A percentile compares a stretch with the other conserved stretches of the same genome.
Conservation (phyloP, 2,888 invertebrate species). For the Amblyjoppa proteus region DNA sequence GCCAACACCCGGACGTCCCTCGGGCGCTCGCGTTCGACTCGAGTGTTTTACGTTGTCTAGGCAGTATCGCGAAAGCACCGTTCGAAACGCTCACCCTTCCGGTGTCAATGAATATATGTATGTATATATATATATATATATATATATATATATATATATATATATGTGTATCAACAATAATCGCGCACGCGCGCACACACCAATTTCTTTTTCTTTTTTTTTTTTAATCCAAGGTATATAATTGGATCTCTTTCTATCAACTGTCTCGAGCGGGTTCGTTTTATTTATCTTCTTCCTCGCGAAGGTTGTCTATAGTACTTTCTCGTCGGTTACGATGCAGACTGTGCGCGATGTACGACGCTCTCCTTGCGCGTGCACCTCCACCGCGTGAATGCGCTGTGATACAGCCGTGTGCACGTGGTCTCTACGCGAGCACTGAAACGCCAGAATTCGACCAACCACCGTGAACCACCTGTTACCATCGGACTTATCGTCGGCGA, state of each 20-base stretch:
- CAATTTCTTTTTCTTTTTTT: background rate
- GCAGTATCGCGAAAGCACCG: slow-evolving; percentile 16
- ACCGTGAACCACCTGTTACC: slow-evolving; percentile 84
- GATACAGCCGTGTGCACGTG: slow-evolving; percentile 72
- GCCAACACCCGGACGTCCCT: slow-evolving; percentile 72
- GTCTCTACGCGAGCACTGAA: slow-evolving; percentile 69
- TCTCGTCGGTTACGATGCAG: background rate
- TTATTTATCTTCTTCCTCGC: background rate
- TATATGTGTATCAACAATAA: slow-evolving; percentile 22
- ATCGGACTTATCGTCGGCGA: slow-evolving; percentile 73
- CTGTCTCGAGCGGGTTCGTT: background rate
- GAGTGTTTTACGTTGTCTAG: slow-evolving; percentile 20
- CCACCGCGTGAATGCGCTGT: slow-evolving; percentile 74
- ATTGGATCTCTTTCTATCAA: background rate
- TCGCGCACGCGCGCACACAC: slow-evolving; percentile 29
- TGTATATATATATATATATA: slow-evolving; percentile 16
- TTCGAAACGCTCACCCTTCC: slow-evolving; percentile 26
- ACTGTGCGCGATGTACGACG: background rate
- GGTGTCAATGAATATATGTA: background rate
- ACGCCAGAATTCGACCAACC: slow-evolving; percentile 80
- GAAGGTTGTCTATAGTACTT: background rate
- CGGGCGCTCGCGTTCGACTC: slow-evolving; percentile 12
- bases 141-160: background rate
- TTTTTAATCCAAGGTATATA: background rate
- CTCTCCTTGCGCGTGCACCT: slow-evolving; percentile 69